Percentiles rank a stretch among this genome's conserved stretches.
Evolutionary conservation across 2,797 vertebrate genomes (phyloP).

Genomic region (Muscicapa comitata): DNA sequence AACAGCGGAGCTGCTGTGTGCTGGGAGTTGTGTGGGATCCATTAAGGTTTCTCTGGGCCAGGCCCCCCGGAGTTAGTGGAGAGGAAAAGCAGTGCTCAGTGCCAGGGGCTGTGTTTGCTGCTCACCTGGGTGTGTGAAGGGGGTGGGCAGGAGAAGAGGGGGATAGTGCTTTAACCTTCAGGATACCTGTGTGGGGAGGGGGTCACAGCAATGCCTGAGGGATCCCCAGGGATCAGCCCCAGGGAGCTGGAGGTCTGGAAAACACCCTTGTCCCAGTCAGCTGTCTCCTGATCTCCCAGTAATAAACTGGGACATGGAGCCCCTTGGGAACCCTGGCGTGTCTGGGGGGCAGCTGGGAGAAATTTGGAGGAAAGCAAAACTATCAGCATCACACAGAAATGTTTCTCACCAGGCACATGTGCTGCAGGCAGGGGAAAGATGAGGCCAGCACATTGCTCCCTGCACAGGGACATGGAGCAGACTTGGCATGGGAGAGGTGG

Average conservation of each 20-base stretch:
- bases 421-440: neutral
- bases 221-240: neutral
- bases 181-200: neutral
- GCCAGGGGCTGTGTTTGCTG: neutral
- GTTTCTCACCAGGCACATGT: neutral
- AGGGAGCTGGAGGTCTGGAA: neutral
- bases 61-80: neutral
- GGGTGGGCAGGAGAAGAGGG: neutral
- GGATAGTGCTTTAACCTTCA: neutral
- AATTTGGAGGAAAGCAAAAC: neutral
- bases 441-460: neutral
- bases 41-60: neutral
- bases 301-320: neutral
- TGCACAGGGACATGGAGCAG: neutral
- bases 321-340: neutral
- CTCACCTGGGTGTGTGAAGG: neutral
- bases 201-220: rapidly evolving
- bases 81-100: neutral
- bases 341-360: neutral
- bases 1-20: neutral
- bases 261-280: neutral
- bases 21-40: neutral
- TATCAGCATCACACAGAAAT: neutral
- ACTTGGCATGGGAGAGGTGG: neutral
- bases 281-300: neutral